Conservation (phyloP, 2,888 invertebrate genomes). For the Odontomyia ornata region DNA sequence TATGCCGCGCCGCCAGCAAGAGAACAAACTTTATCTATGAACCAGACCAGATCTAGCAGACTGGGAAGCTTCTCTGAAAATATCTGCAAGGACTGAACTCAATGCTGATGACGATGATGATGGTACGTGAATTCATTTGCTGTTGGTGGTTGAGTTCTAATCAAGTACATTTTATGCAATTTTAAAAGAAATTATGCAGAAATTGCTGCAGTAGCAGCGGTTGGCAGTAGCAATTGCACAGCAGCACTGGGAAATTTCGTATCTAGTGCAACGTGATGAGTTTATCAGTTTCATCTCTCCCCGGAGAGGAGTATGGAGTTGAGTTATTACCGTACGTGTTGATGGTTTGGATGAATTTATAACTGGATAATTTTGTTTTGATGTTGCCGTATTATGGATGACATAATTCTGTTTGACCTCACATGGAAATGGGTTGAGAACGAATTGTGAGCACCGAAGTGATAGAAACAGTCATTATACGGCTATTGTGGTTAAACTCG, state of each 20-base stretch:
- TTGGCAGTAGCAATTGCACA: not conserved
- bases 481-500: too few species aligned
- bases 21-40: not conserved
- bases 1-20: not conserved
- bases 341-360: not conserved
- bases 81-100: not conserved
- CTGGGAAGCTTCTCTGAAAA: not conserved
- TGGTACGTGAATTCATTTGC: constrained; percentile 16
- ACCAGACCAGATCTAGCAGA: too few species aligned
- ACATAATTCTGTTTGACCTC: too few species aligned
- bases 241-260: not conserved
- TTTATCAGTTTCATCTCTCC: not conserved
- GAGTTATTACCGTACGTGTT: not conserved
- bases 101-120: not conserved
- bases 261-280: constrained; percentile 16
- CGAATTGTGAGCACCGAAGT: too few species aligned
- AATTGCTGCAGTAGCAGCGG: not conserved
- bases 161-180: constrained; percentile 22
- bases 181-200: constrained; percentile 33
- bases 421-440: too few species aligned
- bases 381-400: not conserved
- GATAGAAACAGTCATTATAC: too few species aligned
- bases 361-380: not conserved
- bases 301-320: not conserved
- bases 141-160: not conserved